Conservation (phyloP, 2,113 vertebrate species). For the Ceyx cyanopectus region DNA sequence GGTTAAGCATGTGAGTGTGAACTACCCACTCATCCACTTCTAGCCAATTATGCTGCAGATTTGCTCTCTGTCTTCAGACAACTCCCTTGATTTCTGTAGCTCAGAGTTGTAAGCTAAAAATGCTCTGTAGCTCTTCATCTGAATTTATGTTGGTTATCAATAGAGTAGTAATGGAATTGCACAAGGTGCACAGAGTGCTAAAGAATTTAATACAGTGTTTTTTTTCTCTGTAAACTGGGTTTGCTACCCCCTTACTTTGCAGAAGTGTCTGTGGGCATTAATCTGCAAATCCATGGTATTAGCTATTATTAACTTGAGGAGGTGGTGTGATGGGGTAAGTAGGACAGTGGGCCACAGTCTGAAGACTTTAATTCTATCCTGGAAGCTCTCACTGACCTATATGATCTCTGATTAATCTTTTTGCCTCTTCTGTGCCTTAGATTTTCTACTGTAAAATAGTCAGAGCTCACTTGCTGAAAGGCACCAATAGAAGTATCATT, state of each 20-base stretch:
- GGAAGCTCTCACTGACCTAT: not conserved
- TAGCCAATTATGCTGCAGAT: not conserved
- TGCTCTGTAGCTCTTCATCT: not conserved
- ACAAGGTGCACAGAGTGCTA: not conserved
- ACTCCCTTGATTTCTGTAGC: not conserved
- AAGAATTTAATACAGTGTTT: not conserved
- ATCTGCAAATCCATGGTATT: constrained; percentile 54
- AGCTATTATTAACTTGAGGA: constrained; percentile 65
- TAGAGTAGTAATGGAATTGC: not conserved
- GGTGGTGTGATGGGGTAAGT: constrained; percentile 25
- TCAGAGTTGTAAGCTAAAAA: not conserved
- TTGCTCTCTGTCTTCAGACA: not conserved
- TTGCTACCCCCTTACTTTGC: constrained; percentile 42
- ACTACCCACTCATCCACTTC: not conserved
- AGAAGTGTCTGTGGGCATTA: constrained; percentile 38
- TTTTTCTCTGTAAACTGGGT: not conserved
- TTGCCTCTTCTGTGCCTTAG: not conserved
- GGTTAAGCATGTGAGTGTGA: not conserved
- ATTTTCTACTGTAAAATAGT: not conserved
- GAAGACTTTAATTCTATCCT: not conserved
- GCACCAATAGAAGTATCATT: not conserved
- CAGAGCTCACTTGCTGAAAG: not conserved
- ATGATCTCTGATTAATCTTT: not conserved
- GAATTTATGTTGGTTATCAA: not conserved
- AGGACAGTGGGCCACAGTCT: not conserved